These are phyloP conservation scores for Ceyx melanurus DNA, from an alignment of 2,113 vertebrate species.

Conservation along the genomic window DNA sequence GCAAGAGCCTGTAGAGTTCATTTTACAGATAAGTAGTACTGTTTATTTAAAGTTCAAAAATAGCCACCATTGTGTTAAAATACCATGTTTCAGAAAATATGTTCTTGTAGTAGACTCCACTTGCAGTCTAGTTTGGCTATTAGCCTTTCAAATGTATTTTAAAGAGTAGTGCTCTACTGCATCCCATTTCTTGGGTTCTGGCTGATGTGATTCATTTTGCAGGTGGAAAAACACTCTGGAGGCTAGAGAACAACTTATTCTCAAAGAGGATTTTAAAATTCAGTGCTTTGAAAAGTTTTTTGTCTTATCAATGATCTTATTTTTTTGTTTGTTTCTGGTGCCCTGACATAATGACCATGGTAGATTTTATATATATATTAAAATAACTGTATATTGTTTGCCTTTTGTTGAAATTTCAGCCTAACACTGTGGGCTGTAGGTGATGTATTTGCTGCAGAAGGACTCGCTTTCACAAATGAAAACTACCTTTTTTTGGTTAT, in stretches of 20 bases:
- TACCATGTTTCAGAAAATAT: not conserved
- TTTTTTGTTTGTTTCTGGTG: not conserved
- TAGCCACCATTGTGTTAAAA: not conserved
- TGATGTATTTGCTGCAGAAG: not conserved
- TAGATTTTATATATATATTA: not conserved
- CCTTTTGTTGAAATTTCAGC: not conserved
- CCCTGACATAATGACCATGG: not conserved
- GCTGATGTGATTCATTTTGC: not conserved
- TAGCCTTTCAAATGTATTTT: not conserved
- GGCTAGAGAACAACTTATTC: not conserved
- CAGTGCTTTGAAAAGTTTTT: not conserved
- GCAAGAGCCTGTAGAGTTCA: not conserved
- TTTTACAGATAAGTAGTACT: not conserved
- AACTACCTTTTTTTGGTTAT: not conserved
- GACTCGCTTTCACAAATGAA: not conserved
- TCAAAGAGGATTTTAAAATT: not conserved
- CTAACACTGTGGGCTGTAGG: not conserved
- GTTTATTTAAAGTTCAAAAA: slow-evolving; percentile 36
- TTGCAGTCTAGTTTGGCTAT: not conserved
- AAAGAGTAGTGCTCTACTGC: not conserved
- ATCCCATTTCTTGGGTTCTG: not conserved
- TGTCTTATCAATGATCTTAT: not conserved
- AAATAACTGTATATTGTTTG: not conserved
- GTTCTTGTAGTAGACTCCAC: not conserved
- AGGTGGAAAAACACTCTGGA: not conserved